These are phyloP conservation scores for Rhynchotus rufescens DNA, from an alignment of 2,797 vertebrate species.

Conservation along the genomic window DNA sequence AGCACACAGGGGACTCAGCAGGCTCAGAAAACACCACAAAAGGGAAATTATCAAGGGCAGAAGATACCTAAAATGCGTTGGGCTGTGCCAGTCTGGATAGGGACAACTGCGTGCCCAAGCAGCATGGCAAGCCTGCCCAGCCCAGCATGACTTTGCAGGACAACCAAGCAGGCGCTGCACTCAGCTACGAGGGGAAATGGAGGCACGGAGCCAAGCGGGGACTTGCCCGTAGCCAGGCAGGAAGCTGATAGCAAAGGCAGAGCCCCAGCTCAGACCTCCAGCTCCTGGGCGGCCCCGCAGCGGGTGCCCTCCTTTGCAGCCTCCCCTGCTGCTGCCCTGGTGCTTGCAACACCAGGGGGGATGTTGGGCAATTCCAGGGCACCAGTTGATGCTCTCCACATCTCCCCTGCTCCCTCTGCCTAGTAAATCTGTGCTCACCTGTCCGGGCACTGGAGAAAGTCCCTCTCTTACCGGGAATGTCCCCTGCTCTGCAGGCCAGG, in stretches of 20 bases:
- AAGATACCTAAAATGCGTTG: not conserved
- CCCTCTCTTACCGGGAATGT: not conserved
- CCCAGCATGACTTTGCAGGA: not conserved
- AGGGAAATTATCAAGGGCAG: not conserved
- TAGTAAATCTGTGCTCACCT: not conserved
- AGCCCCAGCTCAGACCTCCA: not conserved
- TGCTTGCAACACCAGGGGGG: not conserved
- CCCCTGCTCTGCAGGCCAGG: not conserved
- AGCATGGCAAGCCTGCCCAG: not conserved
- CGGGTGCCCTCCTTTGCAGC: fast-evolving
- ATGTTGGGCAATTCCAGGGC: not conserved
- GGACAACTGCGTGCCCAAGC: too few species aligned
- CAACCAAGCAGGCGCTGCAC: not conserved
- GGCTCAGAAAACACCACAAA: fast-evolving
- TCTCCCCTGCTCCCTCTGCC: not conserved
- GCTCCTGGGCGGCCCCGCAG: fast-evolving
- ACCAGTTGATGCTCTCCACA: not conserved
- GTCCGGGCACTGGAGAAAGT: not conserved
- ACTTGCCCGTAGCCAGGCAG: not conserved
- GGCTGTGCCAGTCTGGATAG: not conserved
- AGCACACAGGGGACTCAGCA: too few species aligned
- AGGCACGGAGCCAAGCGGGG: not conserved
- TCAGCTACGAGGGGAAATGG: constrained; percentile 33
- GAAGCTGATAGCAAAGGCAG: not conserved
- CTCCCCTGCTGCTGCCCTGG: not conserved